Evolutionary conservation across 2,113 vertebrate genomes (phyloP), one percentile per base, ranked within the genome.

Genomic region (Aleadryas rufinucha): DNA sequence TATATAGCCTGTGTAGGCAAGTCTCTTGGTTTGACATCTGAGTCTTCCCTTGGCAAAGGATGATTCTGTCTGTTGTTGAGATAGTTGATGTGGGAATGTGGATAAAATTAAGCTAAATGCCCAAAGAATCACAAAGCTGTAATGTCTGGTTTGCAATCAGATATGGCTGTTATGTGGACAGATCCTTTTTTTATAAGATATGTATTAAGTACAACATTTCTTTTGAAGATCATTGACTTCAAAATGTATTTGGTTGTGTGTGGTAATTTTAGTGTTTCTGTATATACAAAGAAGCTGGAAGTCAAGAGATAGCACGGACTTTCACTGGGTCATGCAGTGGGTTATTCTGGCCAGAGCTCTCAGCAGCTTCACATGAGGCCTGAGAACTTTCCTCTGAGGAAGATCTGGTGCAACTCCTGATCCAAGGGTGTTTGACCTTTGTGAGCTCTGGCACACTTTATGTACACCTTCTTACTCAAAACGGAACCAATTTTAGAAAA

Each of bases 41-140:
- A 96, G 93, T 96, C 82, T 84, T 70, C 75, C 75, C 90, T 86
- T 95, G 88, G 92, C 95, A 95, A n/a, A 95, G 16, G 70, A 14
- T 65, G 37, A 23, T 83, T 70, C 75, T 85, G 59, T 65, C 74
- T 95, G 88, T 88, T 90, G 87, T 77, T 95, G 76, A 89, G 60
- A 49, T 56, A 63, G 93, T 85, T 95, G 90, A 81, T 95, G 84
- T 93, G 89, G 94, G 87, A 88, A 86, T 11, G 33, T 69, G 71
- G 82, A 69, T 80, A 60, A 92, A 91, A 90, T 90, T 66, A 92
- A 97, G 57, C 35, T 56, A 64, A 66, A 81, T 89, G 56, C 79
- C 78, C 86, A 37, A 45, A 72, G 89, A 87, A 66, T 52, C 63
- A 50, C 63, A 28, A 33, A 57, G 57, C 53, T 57, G 27, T 87